Base-by-base conservation (phyloP, 2,113 vertebrate species). In the Coracopsis vasa region DNA sequence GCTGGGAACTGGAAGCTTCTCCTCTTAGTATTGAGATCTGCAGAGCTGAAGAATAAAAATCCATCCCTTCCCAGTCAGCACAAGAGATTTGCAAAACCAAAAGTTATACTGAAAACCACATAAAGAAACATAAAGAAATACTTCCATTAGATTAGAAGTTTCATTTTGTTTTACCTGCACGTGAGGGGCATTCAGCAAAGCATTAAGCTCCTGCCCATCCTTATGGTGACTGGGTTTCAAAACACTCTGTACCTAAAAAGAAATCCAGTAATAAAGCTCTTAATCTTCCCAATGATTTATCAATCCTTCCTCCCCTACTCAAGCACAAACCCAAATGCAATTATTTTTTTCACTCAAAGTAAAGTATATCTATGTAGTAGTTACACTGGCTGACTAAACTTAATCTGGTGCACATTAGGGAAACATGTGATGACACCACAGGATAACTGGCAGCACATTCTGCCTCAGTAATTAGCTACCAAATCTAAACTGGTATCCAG, bases 141-240 rank as follows among this genome's bases (percentile, higher is more conserved):
- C 5, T 64, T n/a, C 15, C 33, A 29, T 35, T 48, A 79, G 17
- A 80, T 53, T 10, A 29, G 6, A 85, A 50, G 24, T 33, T 80
- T n/a, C 4, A 28, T 65, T 64, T 72, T 67, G 23, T 89, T 95
- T 86, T 98, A 99, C 99, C 99, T 99, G 98, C 87, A 99, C 97
- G 87, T 99, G 99, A 88, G 99, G 99, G 27, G 98, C 97, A 97
- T 97, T 99, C 95, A 99, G 98, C 95, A 99, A 98, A 88, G 98
- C 97, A 94, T 96, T 98, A 95, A 99, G 98, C 94, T 99, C 99
- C 93, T 98, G 97, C 51, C 98, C 98, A 96, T 99, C 99, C 90
- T 98, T 99, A 61, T 99, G 98, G 70, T 99, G 98, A 90, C 98
- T 98, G 88, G 98, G 98, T 97, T 98, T 99, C 90, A 99, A 97